A percentile compares a stretch with the other conserved stretches of the same genome.
Conservation (phyloP, 2,888 invertebrate species). For the Miltochrista miniata region DNA sequence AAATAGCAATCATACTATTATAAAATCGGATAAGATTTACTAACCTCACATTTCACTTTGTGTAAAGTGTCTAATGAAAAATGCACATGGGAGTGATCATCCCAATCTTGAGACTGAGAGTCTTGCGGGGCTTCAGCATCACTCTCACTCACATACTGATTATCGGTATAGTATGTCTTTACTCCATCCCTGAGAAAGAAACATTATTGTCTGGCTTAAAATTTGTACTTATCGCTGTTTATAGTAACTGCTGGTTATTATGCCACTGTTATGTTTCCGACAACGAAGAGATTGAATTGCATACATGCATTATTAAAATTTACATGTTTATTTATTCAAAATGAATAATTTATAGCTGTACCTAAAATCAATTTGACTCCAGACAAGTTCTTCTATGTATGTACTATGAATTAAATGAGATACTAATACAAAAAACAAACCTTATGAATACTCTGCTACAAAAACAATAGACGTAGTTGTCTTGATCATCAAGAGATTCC, state of each 20-base stretch:
- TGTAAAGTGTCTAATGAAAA: conserved; percentile 75
- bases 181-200: conserved; percentile 57
- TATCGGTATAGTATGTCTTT: conserved; percentile 62
- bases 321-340: too few species aligned
- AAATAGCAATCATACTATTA: background rate
- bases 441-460: conserved; percentile 88
- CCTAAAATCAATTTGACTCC: too few species aligned
- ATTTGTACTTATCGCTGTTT: too few species aligned
- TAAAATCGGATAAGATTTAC: conserved; percentile 5
- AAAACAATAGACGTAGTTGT: conserved; percentile 86
- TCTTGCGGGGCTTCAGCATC: conserved; percentile 61
- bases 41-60: conserved; percentile 77
- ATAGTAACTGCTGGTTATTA: too few species aligned
- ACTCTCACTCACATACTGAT: conserved; percentile 71
- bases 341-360: too few species aligned
- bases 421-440: too few species aligned
- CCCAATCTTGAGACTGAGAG: conserved; percentile 63
- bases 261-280: too few species aligned
- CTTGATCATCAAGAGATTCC: conserved; percentile 55
- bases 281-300: too few species aligned
- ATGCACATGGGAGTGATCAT: conserved; percentile 78
- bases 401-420: too few species aligned
- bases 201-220: background rate
- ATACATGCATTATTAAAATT: too few species aligned
- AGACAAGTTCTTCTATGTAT: too few species aligned